Percentiles rank a stretch among this genome's conserved stretches.
phyloP scores from a whole-genome alignment of 1,140 invertebrate genomes.

The Matsumurasca onukii region DNA sequence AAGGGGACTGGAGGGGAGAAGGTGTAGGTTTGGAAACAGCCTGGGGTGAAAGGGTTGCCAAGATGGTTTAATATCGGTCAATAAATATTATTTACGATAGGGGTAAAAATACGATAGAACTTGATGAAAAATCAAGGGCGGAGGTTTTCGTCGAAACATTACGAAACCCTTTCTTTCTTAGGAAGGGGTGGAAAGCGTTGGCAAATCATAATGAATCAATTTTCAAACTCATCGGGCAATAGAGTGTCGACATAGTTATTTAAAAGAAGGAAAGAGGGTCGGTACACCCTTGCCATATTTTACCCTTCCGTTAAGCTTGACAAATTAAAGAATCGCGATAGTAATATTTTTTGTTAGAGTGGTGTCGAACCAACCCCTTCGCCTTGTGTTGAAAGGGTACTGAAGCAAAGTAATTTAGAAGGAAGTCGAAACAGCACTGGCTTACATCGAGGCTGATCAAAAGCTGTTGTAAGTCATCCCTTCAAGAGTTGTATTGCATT shows the following conservation, averaged over 20 bases:
- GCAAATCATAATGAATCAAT: constrained; percentile 31
- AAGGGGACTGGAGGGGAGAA: constrained; percentile 3
- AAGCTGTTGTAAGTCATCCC: too few relatives aligned
- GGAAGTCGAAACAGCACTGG: too few relatives aligned
- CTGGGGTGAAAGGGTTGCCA: constrained; percentile 14
- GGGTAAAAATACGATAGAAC: constrained; percentile 24
- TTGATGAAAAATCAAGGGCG: constrained; percentile 3
- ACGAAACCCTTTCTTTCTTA: neutral
- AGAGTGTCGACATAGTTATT: constrained; percentile 24
- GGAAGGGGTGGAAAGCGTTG: constrained; percentile 13
- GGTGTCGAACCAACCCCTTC: constrained; percentile 6
- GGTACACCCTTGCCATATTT: constrained; percentile 7
- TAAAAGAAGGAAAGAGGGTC: constrained; percentile 23
- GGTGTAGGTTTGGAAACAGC: too few relatives aligned
- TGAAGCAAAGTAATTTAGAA: too few relatives aligned
- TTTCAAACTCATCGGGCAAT: constrained; percentile 31
- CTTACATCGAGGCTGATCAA: too few relatives aligned
- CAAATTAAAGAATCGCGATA: constrained; percentile 25
- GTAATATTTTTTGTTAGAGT: constrained; percentile 19
- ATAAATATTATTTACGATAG: constrained; percentile 27
- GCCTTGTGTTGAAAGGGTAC: too few relatives aligned
- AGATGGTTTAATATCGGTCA: constrained; percentile 30
- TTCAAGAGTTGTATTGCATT: too few relatives aligned
- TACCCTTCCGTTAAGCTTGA: constrained; percentile 18
- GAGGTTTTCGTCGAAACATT: constrained; percentile 13